Percentiles rank a stretch among this genome's conserved stretches.
These are phyloP conservation scores for Troides helena DNA, from an alignment of 2,888 invertebrate genomes.

Conservation along the genomic window DNA sequence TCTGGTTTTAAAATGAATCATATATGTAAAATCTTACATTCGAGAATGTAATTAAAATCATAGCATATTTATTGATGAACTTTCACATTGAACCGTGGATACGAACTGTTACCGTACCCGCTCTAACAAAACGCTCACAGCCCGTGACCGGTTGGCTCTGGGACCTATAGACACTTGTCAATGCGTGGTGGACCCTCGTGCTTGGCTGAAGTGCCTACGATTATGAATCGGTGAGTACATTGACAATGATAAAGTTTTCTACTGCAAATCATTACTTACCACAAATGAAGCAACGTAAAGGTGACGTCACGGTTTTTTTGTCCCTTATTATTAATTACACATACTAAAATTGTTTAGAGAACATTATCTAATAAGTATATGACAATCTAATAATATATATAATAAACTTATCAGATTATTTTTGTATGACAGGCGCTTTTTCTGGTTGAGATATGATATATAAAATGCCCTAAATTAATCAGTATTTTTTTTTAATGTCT, in stretches of 20 bases:
- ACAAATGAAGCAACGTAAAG: no score
- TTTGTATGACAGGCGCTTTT: no score
- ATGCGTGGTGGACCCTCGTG: constrained; percentile 40
- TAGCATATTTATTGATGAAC: constrained; percentile 1
- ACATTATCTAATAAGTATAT: no score
- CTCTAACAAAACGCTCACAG: constrained; percentile 48
- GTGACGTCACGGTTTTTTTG: constrained; percentile 8
- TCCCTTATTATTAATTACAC: not conserved
- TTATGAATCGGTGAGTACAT: constrained; percentile 39
- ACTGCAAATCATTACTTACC: no score
- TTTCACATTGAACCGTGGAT: constrained; percentile 41
- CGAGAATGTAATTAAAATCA: not conserved
- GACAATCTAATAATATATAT: no score
- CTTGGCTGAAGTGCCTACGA: constrained; percentile 35
- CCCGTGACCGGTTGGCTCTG: constrained; percentile 51
- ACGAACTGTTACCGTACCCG: constrained; percentile 41
- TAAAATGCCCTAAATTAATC: no score
- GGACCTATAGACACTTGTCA: constrained; percentile 37
- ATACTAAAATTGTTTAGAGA: no score
- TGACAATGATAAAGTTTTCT: constrained; percentile 10
- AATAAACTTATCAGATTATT: no score
- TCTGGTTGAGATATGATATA: no score
- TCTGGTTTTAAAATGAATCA: not conserved
- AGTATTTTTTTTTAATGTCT: no score
- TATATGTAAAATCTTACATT: not conserved